Percentiles rank a stretch among this genome's conserved stretches.
Evolutionary conservation across 1,140 invertebrate genomes (phyloP).

Genomic region (Riptortus pedestris): DNA sequence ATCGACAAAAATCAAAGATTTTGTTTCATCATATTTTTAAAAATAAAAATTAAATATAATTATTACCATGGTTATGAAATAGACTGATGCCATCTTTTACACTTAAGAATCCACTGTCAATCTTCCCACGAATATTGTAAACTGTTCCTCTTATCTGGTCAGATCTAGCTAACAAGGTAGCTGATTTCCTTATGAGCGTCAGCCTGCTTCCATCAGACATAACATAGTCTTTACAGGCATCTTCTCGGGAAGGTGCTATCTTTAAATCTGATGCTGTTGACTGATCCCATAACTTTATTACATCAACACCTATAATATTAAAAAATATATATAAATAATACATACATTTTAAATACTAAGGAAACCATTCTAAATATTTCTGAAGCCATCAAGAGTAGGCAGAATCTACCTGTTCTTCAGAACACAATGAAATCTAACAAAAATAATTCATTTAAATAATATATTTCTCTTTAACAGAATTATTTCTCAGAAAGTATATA

Average conservation of each 20-base stretch:
- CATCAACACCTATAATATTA: conserved; percentile 41
- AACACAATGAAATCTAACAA: too few relatives aligned
- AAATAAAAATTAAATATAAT: too few relatives aligned
- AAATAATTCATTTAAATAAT: too few relatives aligned
- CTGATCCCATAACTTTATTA: conserved; percentile 33
- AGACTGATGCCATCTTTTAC: conserved; percentile 20
- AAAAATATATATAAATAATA: too few relatives aligned
- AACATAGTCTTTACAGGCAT: conserved; percentile 36
- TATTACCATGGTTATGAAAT: conserved; percentile 20
- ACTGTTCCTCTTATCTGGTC: conserved; percentile 8
- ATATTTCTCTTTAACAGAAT: too few relatives aligned
- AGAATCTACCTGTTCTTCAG: too few relatives aligned
- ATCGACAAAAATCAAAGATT: too few relatives aligned
- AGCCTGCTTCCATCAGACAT: conserved; percentile 49
- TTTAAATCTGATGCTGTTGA: conserved; percentile 43
- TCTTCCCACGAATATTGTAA: conserved; percentile 19
- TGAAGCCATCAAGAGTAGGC: too few relatives aligned
- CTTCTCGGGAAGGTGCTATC: conserved; percentile 42
- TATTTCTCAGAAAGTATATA: too few relatives aligned
- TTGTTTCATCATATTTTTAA: too few relatives aligned
- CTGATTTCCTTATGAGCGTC: conserved; percentile 53
- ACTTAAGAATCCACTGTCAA: conserved; percentile 13
- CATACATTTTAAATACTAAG: too few relatives aligned
- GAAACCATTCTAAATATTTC: too few relatives aligned
- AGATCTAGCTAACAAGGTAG: conserved; percentile 36